These are phyloP conservation scores for Adela reaumurella DNA, from an alignment of 2,888 invertebrate species.

Conservation along the genomic window DNA sequence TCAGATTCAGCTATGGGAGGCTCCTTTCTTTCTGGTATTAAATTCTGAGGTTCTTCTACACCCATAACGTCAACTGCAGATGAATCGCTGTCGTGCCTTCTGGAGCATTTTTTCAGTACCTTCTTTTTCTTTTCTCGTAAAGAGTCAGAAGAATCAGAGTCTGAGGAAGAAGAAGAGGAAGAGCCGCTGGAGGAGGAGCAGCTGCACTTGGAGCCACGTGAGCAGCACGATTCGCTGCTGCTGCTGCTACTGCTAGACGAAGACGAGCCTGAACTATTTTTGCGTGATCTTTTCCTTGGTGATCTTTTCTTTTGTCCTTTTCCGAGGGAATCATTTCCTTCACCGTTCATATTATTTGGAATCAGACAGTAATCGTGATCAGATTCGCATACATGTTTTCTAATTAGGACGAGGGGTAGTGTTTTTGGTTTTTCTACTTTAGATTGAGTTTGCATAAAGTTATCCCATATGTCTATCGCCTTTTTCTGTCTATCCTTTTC, in stretches of 20 bases:
- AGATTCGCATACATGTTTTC: conserved; percentile 58
- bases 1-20: conserved; percentile 74
- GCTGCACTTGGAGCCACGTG: conserved; percentile 80
- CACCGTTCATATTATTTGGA: conserved; percentile 42
- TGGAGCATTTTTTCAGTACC: conserved; percentile 31
- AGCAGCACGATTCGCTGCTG: conserved; percentile 74
- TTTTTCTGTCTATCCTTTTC: conserved; percentile 57
- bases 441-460: conserved; percentile 71
- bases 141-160: conserved; percentile 44
- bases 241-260: conserved; percentile 76
- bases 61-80: conserved; percentile 55
- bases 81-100: conserved; percentile 39
- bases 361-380: conserved; percentile 76
- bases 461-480: conserved; percentile 72
- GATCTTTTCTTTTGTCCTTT: conserved; percentile 48
- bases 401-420: conserved; percentile 41
- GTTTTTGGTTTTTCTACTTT: conserved; percentile 59
- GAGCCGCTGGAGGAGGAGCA: conserved; percentile 73
- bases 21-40: conserved; percentile 51
- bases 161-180: conserved; percentile 59
- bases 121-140: conserved; percentile 43
- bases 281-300: conserved; percentile 36
- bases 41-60: conserved; percentile 42
- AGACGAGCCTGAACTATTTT: conserved; percentile 40
- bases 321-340: conserved; percentile 35